Evolutionary conservation across 2,888 invertebrate species (phyloP).

Genomic region (Papilio elwesi): DNA sequence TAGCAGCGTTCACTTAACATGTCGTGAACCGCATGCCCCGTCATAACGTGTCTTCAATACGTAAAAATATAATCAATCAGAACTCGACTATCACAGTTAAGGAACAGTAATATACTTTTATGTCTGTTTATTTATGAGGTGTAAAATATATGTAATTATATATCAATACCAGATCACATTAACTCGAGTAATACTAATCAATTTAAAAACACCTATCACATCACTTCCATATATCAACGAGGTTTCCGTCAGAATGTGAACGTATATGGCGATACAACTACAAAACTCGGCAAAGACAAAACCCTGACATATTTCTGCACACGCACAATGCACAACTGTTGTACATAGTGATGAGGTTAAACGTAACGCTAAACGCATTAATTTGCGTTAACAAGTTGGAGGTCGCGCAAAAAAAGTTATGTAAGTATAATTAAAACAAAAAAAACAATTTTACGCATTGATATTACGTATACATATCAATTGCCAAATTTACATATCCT

Average conservation of each 20-base stretch:
- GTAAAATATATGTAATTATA: conserved; percentile 1
- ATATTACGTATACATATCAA: no score
- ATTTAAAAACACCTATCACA: conserved; percentile 7
- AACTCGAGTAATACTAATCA: conserved; percentile 24
- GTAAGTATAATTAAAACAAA: not conserved
- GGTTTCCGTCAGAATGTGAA: conserved; percentile 3
- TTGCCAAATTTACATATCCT: no score
- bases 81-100: not conserved
- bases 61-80: no score
- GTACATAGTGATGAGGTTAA: conserved; percentile 29
- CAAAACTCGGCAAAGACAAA: conserved; percentile 4
- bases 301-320: conserved; percentile 36
- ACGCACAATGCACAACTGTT: conserved; percentile 20
- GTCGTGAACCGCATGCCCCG: no score
- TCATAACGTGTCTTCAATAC: no score
- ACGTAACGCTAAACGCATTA: conserved; percentile 18
- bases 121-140: not conserved
- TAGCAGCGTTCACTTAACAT: no score
- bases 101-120: not conserved
- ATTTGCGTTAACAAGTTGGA: conserved; percentile 16
- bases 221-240: conserved; percentile 1
- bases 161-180: not conserved
- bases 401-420: conserved; percentile 23
- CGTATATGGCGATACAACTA: conserved; percentile 19
- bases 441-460: no score